These are phyloP conservation scores for Drusus annulatus DNA, from an alignment of 1,140 invertebrate genomes.

Conservation along the genomic window DNA sequence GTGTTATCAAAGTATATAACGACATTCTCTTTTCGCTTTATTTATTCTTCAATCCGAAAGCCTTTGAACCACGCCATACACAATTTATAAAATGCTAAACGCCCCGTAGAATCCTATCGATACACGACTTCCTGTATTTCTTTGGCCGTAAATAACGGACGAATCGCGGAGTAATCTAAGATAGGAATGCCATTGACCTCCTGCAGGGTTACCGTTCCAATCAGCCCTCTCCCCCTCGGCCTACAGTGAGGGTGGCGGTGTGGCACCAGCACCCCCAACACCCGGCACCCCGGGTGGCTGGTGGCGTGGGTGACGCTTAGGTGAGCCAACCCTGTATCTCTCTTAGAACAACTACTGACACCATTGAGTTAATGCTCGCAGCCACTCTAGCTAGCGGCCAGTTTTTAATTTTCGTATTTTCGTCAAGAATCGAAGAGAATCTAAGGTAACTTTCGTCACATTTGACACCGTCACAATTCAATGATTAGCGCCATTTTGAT, in stretches of 20 bases:
- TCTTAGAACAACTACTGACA: background rate
- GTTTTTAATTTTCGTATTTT: background rate
- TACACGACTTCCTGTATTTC: conserved; percentile 16
- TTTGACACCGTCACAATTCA: no score
- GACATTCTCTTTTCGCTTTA: no score
- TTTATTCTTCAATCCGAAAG: no score
- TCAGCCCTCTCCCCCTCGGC: conserved; percentile 8
- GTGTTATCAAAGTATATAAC: no score
- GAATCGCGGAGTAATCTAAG: conserved; percentile 42
- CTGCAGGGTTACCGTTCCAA: conserved; percentile 43
- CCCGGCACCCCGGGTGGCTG: conserved; percentile 8
- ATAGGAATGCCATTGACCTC: conserved; percentile 37
- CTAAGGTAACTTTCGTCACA: no score
- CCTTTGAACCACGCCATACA: no score
- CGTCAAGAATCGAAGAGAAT: no score
- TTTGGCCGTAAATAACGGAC: conserved; percentile 43
- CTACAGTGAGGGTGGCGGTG: no score
- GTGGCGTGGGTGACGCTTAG: no score
- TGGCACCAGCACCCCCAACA: background rate
- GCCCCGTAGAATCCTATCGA: conserved; percentile 3
- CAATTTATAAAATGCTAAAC: no score
- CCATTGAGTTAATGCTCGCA: background rate
- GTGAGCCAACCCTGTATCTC: background rate
- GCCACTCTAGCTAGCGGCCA: background rate
- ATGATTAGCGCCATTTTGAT: no score